A percentile compares a stretch with the other conserved stretches of the same genome.
Conservation (phyloP, 2,888 invertebrate species). For the Macaria liturata region DNA sequence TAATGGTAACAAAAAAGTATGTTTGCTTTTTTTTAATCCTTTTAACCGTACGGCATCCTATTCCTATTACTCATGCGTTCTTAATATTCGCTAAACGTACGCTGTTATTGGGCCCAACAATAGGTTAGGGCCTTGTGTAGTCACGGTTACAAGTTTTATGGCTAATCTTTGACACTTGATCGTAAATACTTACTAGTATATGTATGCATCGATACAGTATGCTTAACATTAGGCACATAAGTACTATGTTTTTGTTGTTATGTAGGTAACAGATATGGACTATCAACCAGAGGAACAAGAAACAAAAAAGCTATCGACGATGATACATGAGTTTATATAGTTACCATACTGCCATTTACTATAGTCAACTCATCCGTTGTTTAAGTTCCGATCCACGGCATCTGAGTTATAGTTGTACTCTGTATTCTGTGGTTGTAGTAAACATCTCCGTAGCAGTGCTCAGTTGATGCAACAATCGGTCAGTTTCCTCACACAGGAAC, state of each 20-base stretch:
- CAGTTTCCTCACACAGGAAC: conserved; percentile 36
- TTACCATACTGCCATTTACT: no score
- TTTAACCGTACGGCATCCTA: conserved; percentile 47
- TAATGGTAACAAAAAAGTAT: conserved; percentile 59
- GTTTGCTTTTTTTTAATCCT: conserved; percentile 48
- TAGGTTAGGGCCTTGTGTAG: conserved; percentile 32
- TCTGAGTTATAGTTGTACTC: conserved; percentile 12
- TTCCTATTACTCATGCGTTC: conserved; percentile 54
- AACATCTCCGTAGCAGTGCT: conserved; percentile 23
- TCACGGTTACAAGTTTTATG: conserved; percentile 34
- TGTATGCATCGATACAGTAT: no score
- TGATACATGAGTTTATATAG: no score
- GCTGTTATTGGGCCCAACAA: conserved; percentile 22
- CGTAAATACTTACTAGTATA: no score
- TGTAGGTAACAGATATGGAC: no score
- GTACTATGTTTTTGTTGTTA: no score
- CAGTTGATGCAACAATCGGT: conserved; percentile 34
- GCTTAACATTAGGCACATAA: no score
- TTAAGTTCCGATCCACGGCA: not conserved
- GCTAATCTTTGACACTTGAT: conserved; percentile 23
- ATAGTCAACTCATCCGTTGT: no score
- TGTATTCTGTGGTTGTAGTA: no score
- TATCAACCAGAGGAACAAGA: no score
- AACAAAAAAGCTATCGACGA: no score
- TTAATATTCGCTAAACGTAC: conserved; percentile 42